Evolutionary conservation across 1,140 invertebrate species (phyloP).

Genomic region (Steinernema khuongi): DNA sequence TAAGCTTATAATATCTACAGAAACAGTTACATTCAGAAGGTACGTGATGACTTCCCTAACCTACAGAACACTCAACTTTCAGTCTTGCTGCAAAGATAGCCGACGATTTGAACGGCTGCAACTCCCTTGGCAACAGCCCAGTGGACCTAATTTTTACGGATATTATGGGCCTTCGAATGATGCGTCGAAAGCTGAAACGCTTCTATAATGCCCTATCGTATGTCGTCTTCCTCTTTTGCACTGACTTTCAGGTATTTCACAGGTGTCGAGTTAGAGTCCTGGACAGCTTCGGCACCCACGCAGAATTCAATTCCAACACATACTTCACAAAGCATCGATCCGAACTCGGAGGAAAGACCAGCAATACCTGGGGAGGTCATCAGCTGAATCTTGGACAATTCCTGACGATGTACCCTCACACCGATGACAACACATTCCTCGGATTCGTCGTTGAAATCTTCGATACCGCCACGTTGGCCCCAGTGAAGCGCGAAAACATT

Average conservation of each 20-base stretch:
- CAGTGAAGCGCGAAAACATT: constrained; percentile 45
- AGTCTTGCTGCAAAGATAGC: background rate
- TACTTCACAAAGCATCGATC: constrained; percentile 60
- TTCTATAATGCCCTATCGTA: constrained; percentile 59
- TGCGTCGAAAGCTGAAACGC: constrained; percentile 55
- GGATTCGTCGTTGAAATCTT: constrained; percentile 60
- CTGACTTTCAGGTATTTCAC: constrained; percentile 30
- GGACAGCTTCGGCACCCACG: constrained; percentile 62
- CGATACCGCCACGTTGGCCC: background rate
- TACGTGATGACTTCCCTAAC: constrained; percentile 39
- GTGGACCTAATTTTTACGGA: constrained; percentile 59
- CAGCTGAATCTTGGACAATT: constrained; percentile 60
- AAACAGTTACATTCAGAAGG: constrained; percentile 59
- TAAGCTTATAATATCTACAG: constrained; percentile 60
- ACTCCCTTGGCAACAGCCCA: background rate
- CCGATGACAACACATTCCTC: constrained; percentile 62
- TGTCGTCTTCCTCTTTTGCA: constrained; percentile 8
- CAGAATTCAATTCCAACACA: constrained; percentile 58
- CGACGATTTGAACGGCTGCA: background rate
- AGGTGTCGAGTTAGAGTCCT: constrained; percentile 61
- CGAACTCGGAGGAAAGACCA: constrained; percentile 33
- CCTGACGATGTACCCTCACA: constrained; percentile 62
- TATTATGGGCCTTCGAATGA: constrained; percentile 59
- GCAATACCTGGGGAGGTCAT: constrained; percentile 61
- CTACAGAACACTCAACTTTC: background rate